phyloP scores from a whole-genome alignment of 2,797 vertebrate genomes.

The Scarus forsteni region DNA sequence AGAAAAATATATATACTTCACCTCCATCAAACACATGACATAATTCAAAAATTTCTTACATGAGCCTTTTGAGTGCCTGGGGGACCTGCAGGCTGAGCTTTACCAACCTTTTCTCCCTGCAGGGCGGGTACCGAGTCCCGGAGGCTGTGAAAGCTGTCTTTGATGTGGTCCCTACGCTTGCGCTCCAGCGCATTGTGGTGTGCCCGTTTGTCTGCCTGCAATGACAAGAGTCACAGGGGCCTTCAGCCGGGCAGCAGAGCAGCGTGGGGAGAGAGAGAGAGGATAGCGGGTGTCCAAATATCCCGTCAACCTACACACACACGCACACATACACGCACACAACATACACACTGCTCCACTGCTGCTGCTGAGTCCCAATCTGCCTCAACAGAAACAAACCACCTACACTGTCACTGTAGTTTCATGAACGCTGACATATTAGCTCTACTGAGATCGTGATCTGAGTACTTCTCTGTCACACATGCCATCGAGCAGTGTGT shows the following conservation, averaged over 20 bases:
- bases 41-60: constrained; percentile 17
- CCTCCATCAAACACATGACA: constrained; percentile 17
- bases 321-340: not conserved
- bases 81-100: constrained; percentile 58
- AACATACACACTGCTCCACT: constrained; percentile 8
- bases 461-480: too few species aligned
- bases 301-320: constrained; percentile 35
- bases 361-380: constrained; percentile 46
- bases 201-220: constrained; percentile 98
- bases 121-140: constrained; percentile 97
- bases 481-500: too few species aligned
- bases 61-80: constrained; percentile 38
- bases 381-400: not conserved
- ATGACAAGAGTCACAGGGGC: constrained; percentile 76
- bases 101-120: constrained; percentile 98
- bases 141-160: constrained; percentile 99
- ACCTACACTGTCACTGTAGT: not conserved
- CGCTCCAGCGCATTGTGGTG: constrained; percentile 99
- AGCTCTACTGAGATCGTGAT: not conserved
- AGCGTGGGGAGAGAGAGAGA: constrained; percentile 37
- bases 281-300: constrained; percentile 37
- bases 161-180: constrained; percentile 99
- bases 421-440: not conserved
- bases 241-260: constrained; percentile 75
- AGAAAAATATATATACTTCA: constrained; percentile 9